These are phyloP conservation scores for Cryptotis parvus DNA, from an alignment of 2,113 vertebrate species.

Conservation along the genomic window DNA sequence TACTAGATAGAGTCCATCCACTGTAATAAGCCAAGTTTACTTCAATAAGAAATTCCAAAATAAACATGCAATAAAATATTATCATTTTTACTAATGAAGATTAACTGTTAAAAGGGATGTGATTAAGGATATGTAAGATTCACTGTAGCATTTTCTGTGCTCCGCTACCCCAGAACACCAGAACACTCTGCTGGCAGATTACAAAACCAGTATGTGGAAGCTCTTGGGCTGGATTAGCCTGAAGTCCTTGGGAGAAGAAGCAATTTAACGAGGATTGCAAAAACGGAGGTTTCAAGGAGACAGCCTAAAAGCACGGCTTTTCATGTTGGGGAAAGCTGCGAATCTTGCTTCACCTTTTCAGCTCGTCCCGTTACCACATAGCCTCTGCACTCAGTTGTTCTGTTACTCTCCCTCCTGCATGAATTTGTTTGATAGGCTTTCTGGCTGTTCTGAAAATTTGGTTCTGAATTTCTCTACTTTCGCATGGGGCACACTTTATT, in stretches of 20 bases:
- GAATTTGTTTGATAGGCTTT: neutral
- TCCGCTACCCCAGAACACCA: neutral
- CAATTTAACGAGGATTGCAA: conserved; percentile 24
- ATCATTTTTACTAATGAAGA: conserved; percentile 38
- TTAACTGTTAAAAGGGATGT: conserved; percentile 11
- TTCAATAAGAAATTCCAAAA: neutral
- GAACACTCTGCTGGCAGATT: neutral
- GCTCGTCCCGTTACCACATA: neutral
- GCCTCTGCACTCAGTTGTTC: neutral
- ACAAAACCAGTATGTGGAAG: neutral
- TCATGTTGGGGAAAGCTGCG: neutral
- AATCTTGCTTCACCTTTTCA: neutral
- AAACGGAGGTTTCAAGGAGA: neutral
- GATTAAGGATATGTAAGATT: neutral
- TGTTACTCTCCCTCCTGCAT: neutral
- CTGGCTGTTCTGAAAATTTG: neutral
- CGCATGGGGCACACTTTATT: neutral
- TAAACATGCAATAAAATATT: neutral
- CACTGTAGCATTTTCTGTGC: neutral
- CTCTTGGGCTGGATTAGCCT: neutral
- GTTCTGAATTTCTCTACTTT: conserved; percentile 1
- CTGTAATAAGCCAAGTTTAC: neutral
- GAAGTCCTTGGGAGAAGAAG: conserved; percentile 17
- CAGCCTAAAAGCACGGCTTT: neutral
- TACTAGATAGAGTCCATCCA: too few species aligned